phyloP scores from a whole-genome alignment of 2,888 invertebrate species.

The Itoplectis maculator region DNA sequence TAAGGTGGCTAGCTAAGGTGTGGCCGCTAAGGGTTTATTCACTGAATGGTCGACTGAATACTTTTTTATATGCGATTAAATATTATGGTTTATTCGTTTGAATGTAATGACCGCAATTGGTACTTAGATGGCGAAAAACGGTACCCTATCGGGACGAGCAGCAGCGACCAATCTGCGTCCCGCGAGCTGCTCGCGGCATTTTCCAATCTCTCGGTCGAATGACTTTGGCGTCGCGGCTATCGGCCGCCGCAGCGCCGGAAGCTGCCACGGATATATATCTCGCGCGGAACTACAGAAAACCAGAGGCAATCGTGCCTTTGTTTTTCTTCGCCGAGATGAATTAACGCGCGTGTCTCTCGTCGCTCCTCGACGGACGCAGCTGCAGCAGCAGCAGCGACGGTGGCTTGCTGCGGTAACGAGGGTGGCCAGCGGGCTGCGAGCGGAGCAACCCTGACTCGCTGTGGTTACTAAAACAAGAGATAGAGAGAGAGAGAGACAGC shows the following conservation, averaged over 20 bases:
- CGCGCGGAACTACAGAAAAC: not conserved
- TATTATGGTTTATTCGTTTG: too few species aligned
- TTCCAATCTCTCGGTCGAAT: conserved; percentile 54
- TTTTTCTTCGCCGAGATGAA: conserved; percentile 19
- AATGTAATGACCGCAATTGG: too few species aligned
- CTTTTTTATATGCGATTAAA: too few species aligned
- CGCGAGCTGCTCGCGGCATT: not conserved
- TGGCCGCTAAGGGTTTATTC: too few species aligned
- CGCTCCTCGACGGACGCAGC: conserved; percentile 30
- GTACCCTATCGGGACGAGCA: conserved; percentile 3
- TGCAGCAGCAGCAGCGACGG: conserved; percentile 20
- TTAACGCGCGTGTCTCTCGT: conserved; percentile 46
- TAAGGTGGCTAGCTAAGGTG: too few species aligned
- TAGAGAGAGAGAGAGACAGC: too few species aligned
- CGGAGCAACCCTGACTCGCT: conserved; percentile 47
- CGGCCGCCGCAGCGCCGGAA: not conserved
- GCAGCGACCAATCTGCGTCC: not conserved
- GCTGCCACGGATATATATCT: too few species aligned
- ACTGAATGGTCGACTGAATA: too few species aligned
- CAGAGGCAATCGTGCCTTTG: conserved; percentile 19
- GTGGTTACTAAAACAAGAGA: conserved; percentile 54
- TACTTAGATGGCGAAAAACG: too few species aligned
- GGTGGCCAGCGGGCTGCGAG: conserved; percentile 14
- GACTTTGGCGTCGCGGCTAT: conserved; percentile 13
- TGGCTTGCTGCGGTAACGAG: not conserved